Conservation (phyloP, 2,797 vertebrate genomes). For the Crenichthys baileyi region DNA sequence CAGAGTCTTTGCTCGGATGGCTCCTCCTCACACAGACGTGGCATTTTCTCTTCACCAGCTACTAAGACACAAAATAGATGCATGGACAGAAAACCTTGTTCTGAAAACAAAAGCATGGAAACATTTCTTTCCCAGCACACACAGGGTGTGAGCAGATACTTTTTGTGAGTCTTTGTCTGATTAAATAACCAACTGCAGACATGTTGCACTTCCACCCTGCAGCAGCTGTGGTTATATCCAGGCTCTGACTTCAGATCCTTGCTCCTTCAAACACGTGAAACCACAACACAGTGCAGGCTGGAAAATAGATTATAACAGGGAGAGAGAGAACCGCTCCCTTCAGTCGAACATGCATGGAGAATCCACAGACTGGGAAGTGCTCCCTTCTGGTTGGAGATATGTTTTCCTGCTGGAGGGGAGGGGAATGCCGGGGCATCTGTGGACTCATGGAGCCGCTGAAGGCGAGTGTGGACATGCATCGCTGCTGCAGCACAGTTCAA, state of each 20-base stretch:
- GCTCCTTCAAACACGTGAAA: constrained; percentile 43
- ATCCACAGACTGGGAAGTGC: background rate
- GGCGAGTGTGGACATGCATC: background rate
- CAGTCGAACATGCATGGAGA: background rate
- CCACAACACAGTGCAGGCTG: background rate
- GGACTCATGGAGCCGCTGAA: too few species aligned
- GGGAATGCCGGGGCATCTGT: too few species aligned
- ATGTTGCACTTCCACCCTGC: constrained; percentile 57
- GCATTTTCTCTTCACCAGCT: background rate
- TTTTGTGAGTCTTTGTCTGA: constrained; percentile 5
- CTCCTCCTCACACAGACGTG: background rate
- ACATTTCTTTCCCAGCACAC: background rate
- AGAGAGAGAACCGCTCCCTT: background rate
- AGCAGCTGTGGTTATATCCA: constrained; percentile 78
- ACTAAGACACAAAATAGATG: background rate
- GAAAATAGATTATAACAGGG: background rate
- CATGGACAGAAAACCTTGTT: background rate
- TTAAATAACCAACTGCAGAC: constrained; percentile 35
- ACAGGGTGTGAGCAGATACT: background rate
- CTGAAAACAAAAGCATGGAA: background rate
- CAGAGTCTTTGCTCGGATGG: background rate
- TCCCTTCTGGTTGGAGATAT: too few species aligned
- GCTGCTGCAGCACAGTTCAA: background rate
- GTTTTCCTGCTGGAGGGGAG: background rate
- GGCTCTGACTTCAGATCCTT: constrained; percentile 68